These are phyloP conservation scores for Coracopsis vasa DNA, from an alignment of 2,113 vertebrate genomes.

Conservation along the genomic window DNA sequence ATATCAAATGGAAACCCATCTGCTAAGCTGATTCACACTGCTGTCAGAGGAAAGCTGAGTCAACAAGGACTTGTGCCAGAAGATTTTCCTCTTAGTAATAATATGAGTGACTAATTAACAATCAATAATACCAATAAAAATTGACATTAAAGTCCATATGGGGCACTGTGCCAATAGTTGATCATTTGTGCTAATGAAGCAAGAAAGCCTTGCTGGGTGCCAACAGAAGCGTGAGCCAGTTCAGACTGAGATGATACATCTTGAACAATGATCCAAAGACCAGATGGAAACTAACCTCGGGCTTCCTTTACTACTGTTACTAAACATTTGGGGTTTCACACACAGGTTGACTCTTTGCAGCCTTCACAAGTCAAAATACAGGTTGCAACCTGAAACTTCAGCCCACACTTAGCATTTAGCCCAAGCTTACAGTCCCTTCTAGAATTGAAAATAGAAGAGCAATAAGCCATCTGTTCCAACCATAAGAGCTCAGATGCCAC, in stretches of 20 bases:
- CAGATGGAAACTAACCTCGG: not conserved
- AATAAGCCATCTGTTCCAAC: not conserved
- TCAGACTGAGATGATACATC: not conserved
- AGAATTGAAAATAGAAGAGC: not conserved
- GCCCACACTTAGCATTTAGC: not conserved
- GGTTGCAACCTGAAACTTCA: not conserved
- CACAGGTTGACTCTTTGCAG: not conserved
- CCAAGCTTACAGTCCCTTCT: not conserved
- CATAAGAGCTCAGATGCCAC: not conserved
- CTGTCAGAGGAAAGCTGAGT: not conserved
- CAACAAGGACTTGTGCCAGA: not conserved
- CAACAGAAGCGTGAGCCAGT: not conserved
- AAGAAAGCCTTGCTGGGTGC: not conserved
- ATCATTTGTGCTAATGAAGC: not conserved
- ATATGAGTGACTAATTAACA: not conserved
- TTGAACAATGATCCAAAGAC: not conserved
- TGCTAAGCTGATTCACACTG: not conserved
- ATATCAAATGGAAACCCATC: not conserved
- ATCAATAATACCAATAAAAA: not conserved
- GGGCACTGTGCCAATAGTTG: not conserved
- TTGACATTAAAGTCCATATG: not conserved
- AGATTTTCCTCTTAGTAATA: not conserved
- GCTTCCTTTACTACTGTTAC: not conserved
- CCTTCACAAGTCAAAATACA: not conserved
- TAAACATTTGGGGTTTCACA: not conserved